Base-by-base conservation (phyloP, 2,888 invertebrate genomes). In the Seira ritae region DNA sequence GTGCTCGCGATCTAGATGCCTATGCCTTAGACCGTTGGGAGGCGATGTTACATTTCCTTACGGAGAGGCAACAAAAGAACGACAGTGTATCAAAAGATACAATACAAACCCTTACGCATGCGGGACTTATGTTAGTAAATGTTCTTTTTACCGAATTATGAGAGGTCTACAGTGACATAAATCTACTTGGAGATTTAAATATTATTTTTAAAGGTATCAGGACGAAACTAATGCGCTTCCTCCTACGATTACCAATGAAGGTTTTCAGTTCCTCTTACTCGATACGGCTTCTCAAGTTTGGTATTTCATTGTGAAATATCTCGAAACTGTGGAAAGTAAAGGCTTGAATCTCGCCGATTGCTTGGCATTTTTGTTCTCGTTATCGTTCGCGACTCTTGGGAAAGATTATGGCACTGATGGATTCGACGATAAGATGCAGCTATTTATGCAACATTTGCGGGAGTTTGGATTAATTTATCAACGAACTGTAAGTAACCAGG, bases 391-490 rank as follows among this genome's bases (percentile, higher is more conserved):
- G 81, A 96, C 96, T 0, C 93, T 98, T 2, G 98, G 98, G 82
- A 96, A 95, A 93, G 98, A 98, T 91, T 99, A 99, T 91, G 97
- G 97, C 90, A 98, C 98, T 0, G 98, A 98, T 90, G 97, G 96
- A 1, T 95, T 98, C 95, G 96, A 94, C 89, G 94, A 95, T 88
- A 95, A 95, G 84, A 94, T 98, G 91, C 91, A 96, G 81, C 94
- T 95, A 75, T 98, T 99, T 90, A 92, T 99, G 79, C 98, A 98
- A 91, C 98, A 99, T 92, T 92, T 99, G 70, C 92, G 99, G 85
- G 99, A 99, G 92, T 97, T 99, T 90, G 99, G 99, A 55, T 94
- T 99, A 42, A 97, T 99, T 17, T 99, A 98, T 91, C 98, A 98
- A 91, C 93, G 98, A 90, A 98, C 97, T 93, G 96, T 96, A 88